Base-by-base conservation (phyloP, 2,888 invertebrate species). In the Caradrina kadenii region DNA sequence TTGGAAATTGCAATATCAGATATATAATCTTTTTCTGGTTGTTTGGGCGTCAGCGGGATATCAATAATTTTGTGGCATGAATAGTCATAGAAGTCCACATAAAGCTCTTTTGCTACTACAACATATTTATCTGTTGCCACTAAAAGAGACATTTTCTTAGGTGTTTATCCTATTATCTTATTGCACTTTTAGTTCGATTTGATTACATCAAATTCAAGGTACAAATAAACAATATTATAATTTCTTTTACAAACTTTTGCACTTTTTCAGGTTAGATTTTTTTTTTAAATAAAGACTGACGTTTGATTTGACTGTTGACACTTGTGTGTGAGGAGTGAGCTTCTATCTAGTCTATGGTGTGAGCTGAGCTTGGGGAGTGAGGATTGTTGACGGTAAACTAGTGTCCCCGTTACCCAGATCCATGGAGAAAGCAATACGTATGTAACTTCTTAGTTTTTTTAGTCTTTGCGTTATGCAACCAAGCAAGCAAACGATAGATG, bases 1-100 rank as follows among this genome's bases (percentile, higher is more conserved):
- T 93, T 87, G 0, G 97, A 97, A 82, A 97, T 92, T 58, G 90
- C 83, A 2, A 97, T 90, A 90, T 96, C 93, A 45, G 92, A 93
- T 73, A 96, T 92, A 56, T 86, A 87, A 82, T 96, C 96, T 79
- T 93, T 87, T 74, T 90, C 89, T 69, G 84, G 77, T 42, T 76
- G 73, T 65, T 87, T 86, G 19, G 76, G 58, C 54, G 84, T 79
- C 70, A 82, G 72, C 70, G 90, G 86, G 17, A 93, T 75, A 56
- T 89, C 80, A 66, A 92, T 80, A 60, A 87, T 78, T 69, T 79
- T 85, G 80, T 94, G 93, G 50, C 84, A 85, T 13, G 81, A 78
- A 72, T 85, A 83, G 72, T 93, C 87, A 69, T 88, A 93, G 67
- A 87, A 86, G 81, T 94, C 92, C 66, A 95, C 79, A 69, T 85